Evolutionary conservation across 2,113 vertebrate genomes (phyloP).

Genomic region (Enhydra lutris): DNA sequence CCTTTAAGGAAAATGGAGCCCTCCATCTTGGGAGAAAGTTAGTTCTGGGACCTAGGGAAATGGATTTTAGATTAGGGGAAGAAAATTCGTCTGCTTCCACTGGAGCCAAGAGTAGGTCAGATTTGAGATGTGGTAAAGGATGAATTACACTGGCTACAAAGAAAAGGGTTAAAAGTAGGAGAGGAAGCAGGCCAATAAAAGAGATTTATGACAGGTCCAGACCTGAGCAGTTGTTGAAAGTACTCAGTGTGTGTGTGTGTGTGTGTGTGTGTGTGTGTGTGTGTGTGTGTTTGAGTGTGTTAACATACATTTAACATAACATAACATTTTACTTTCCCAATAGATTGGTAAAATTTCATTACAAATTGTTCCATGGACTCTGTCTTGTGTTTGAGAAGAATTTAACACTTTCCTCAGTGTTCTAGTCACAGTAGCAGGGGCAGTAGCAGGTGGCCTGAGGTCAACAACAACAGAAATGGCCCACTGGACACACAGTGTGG

Average conservation of each 20-base stretch:
- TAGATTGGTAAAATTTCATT: neutral
- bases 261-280: neutral
- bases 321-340: neutral
- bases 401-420: neutral
- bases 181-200: neutral
- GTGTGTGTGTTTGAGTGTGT: neutral
- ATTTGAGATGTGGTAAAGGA: neutral
- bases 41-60: neutral
- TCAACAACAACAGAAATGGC: neutral
- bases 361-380: neutral
- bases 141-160: neutral
- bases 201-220: accelerated
- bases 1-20: constrained; percentile 3
- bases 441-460: neutral
- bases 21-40: neutral
- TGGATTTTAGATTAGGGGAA: neutral
- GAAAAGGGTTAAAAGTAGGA: neutral
- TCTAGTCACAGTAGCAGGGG: neutral
- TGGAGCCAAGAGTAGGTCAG: neutral
- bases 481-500: neutral
- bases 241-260: neutral
- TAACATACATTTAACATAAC: no score
- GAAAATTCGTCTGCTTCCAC: neutral
- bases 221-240: neutral
- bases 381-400: neutral